A percentile compares a stretch with the other conserved stretches of the same genome.
phyloP scores from a whole-genome alignment of 2,888 invertebrate species.

The Nycteola revayana region DNA sequence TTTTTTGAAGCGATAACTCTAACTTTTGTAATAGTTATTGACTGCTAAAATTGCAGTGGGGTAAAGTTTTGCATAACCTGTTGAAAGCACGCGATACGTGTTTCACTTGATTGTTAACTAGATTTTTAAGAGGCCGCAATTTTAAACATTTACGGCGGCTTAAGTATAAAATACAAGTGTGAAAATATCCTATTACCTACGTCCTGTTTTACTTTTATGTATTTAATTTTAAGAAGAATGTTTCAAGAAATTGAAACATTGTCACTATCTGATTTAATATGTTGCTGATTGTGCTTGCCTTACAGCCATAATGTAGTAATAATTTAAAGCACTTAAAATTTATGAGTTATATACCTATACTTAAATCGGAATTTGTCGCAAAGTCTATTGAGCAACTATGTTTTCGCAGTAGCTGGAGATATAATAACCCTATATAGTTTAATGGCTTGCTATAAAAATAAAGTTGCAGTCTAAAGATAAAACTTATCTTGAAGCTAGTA shows the following conservation, averaged over 20 bases:
- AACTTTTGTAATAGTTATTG: slow-evolving; percentile 8
- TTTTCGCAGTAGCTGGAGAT: too few relatives aligned
- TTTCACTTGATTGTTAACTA: not conserved
- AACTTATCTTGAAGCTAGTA: too few relatives aligned
- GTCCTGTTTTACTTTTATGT: too few relatives aligned
- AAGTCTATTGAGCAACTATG: too few relatives aligned
- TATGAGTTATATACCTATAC: slow-evolving; percentile 3
- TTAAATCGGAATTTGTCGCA: too few relatives aligned
- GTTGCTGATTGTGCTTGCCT: slow-evolving; percentile 26
- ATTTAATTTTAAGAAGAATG: too few relatives aligned
- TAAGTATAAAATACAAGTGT: slow-evolving; percentile 4
- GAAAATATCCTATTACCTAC: not conserved
- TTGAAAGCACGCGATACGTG: slow-evolving; percentile 7
- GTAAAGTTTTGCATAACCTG: slow-evolving; percentile 10
- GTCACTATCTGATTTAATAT: slow-evolving; percentile 12
- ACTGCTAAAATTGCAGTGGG: slow-evolving; percentile 5
- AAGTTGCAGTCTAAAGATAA: too few relatives aligned
- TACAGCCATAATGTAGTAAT: slow-evolving; percentile 24
- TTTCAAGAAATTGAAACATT: slow-evolving; percentile 4
- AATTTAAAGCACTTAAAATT: slow-evolving; percentile 19
- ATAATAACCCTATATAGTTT: too few relatives aligned
- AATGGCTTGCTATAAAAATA: too few relatives aligned
- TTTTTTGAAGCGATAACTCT: not conserved
- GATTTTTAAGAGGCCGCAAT: slow-evolving; percentile 1
- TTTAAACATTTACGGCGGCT: slow-evolving; percentile 1